Percentiles rank a stretch among this genome's conserved stretches.
These are phyloP conservation scores for Eupithecia subumbrata DNA, from an alignment of 2,888 invertebrate species.

Conservation along the genomic window DNA sequence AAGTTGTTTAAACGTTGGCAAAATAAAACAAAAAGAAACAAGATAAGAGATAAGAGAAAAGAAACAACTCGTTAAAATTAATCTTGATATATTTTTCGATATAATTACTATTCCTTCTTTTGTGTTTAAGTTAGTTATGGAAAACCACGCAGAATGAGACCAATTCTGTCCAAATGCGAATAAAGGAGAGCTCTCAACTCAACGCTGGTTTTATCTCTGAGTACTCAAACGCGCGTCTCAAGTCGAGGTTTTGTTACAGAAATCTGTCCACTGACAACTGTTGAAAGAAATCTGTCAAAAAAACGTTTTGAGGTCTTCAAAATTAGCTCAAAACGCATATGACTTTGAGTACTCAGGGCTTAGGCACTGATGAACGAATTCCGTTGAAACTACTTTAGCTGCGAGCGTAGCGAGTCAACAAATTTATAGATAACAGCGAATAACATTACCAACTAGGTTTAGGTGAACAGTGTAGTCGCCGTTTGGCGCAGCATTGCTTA, in stretches of 20 bases:
- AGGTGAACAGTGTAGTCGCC: constrained; percentile 30
- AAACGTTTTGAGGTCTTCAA: background rate
- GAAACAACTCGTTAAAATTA: background rate
- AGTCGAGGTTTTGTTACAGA: background rate
- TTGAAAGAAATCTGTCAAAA: background rate
- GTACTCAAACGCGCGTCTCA: background rate
- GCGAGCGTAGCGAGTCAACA: constrained; percentile 20
- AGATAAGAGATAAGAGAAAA: too few species aligned
- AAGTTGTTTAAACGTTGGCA: background rate
- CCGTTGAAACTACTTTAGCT: constrained; percentile 25
- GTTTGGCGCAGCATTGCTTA: constrained; percentile 61
- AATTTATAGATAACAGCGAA: constrained; percentile 15
- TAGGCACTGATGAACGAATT: background rate
- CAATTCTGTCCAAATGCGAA: background rate
- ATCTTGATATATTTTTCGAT: background rate
- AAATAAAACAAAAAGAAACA: background rate
- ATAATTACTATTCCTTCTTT: background rate
- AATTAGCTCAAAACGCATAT: background rate
- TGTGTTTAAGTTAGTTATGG: background rate
- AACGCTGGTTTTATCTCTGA: background rate
- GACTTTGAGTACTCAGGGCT: background rate
- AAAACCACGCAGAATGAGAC: background rate
- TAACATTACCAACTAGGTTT: constrained; percentile 18
- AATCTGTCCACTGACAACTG: background rate
- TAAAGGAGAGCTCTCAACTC: background rate